Conservation (phyloP, 2,888 invertebrate species). For the Nemurella pictetii region DNA sequence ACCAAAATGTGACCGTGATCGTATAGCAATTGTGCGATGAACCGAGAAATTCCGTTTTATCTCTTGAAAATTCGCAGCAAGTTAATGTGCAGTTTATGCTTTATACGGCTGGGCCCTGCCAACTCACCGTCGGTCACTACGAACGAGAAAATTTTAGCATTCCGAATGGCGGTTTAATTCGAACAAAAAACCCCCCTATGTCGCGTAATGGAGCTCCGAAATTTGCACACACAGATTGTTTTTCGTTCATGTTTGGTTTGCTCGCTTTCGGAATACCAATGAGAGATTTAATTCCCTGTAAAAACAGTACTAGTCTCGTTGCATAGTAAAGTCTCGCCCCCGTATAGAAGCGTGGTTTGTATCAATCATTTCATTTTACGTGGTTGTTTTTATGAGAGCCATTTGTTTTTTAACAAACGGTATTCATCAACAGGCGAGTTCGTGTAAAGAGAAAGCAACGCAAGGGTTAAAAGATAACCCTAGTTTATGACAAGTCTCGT, state of each 20-base stretch:
- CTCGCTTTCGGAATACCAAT: not conserved
- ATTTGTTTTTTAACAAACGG: conserved; percentile 6
- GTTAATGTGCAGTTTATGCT: not conserved
- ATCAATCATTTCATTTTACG: not conserved
- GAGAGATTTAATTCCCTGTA: not conserved
- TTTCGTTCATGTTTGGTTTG: not conserved
- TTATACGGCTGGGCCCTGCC: not conserved
- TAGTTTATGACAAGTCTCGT: conserved; percentile 27
- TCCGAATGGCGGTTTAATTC: not conserved
- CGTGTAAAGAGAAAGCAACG: conserved; percentile 3
- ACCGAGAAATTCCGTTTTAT: not conserved
- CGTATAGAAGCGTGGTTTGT: not conserved
- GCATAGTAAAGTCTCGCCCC: not conserved
- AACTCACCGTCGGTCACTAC: not conserved
- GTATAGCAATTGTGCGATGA: not conserved
- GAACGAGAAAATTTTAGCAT: not conserved
- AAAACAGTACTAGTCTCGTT: not conserved
- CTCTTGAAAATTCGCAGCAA: not conserved
- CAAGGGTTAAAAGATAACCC: conserved; percentile 28
- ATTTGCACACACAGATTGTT: not conserved
- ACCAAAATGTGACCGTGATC: not conserved
- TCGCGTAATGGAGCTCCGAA: not conserved
- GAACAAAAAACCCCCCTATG: not conserved
- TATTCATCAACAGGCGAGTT: conserved; percentile 3
- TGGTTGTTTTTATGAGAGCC: too few relatives aligned